Evolutionary conservation across 2,888 invertebrate species (phyloP), one percentile per base, ranked within the genome.

Genomic region (Thumatha senex): DNA sequence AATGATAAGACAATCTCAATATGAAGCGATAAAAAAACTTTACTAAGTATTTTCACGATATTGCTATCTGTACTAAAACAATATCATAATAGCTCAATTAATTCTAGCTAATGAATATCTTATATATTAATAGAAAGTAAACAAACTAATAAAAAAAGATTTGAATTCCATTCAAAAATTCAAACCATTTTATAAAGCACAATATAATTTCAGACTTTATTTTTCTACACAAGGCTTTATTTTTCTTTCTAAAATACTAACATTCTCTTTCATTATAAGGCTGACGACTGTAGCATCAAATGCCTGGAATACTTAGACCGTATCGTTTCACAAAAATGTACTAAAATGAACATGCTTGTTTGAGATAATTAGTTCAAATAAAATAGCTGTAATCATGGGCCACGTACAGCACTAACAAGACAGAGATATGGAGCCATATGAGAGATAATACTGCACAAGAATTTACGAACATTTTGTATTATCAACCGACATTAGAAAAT

Each of bases 291-390:
- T 54, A 54, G 11, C 51, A 61, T 61, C 56, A 45, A 68, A 64
- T 69, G 58, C 63, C 63, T 59, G 53, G 50, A 67, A 72, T 72
- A 61, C 60, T 57, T 65, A 53, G 46, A 42, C 47, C 50, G 46
- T 56, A 60, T 48, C 56, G 46, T 47, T 56, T 47, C 72, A 60
- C 63, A 58, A 63, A 55, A 54, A 63, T 63, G 49, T 66, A 62
- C 58, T 58, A 58, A 72, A 75, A 71, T 73, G 61, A 66, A 68
- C 64, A 66, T 78, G 74, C 60, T 66, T 61, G 62, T 56, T 54
- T 51, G 51, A 54, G 24, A 50, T 56, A 62, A 62, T 63, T 58
- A 58, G 53, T 57, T 63, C 54, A 54, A 55, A 56, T 52, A 55
- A 63, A 60, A 40, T 55, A 55, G 50, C 48, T 41, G 15, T 12